These are phyloP conservation scores for Linnaemya tessellans DNA, from an alignment of 2,888 invertebrate genomes.

Conservation along the genomic window DNA sequence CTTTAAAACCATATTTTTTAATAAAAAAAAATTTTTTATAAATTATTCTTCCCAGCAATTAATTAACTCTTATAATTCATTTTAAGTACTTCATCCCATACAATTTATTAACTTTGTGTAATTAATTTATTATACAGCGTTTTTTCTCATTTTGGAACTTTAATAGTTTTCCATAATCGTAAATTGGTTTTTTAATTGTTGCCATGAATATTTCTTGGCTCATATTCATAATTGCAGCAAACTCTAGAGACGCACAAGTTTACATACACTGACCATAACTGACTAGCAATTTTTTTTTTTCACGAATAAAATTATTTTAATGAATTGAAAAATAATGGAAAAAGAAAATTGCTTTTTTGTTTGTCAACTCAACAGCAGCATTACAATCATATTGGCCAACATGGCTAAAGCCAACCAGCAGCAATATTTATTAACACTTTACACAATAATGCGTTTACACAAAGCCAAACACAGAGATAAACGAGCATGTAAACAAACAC, in stretches of 20 bases:
- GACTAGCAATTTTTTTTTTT: background rate
- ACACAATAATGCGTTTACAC: conserved; percentile 33
- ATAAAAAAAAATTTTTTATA: background rate
- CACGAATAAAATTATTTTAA: conserved; percentile 15
- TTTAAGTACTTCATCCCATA: background rate
- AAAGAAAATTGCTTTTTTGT: conserved; percentile 30
- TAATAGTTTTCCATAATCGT: conserved; percentile 15
- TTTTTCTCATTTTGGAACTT: conserved; percentile 27
- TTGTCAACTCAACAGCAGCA: conserved; percentile 32
- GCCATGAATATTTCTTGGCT: background rate
- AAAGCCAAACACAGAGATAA: background rate
- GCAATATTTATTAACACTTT: conserved; percentile 56
- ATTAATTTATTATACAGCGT: conserved; percentile 50
- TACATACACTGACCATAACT: background rate
- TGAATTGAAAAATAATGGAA: conserved; percentile 15
- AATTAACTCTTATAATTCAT: background rate
- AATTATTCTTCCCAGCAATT: background rate
- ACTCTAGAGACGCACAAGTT: background rate
- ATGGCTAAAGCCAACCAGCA: conserved; percentile 8
- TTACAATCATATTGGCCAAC: conserved; percentile 15
- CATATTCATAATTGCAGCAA: conserved; percentile 1
- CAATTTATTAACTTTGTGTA: conserved; percentile 45
- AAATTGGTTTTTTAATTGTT: background rate
- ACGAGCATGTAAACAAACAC: background rate
- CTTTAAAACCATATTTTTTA: too few species aligned